Conservation (phyloP, 2,888 invertebrate genomes). For the Schizaphis graminum region DNA sequence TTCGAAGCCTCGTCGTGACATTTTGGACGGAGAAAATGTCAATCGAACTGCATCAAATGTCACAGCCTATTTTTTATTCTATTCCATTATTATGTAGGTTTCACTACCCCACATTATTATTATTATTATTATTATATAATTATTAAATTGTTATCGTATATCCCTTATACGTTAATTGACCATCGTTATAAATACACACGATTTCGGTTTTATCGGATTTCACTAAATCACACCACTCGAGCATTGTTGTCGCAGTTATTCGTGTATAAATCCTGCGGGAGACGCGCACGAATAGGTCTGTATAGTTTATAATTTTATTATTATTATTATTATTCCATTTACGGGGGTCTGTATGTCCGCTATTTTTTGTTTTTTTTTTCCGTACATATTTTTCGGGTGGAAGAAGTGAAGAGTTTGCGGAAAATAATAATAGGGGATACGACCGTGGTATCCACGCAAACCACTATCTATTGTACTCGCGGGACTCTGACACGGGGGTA, state of each 20-base stretch:
- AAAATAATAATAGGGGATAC: constrained; percentile 55
- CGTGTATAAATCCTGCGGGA: constrained; percentile 51
- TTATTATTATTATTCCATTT: constrained; percentile 28
- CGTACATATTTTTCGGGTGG: neutral
- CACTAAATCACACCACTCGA: constrained; percentile 43
- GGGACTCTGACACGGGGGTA: constrained; percentile 31
- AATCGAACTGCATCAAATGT: constrained; percentile 57
- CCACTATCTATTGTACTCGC: constrained; percentile 63
- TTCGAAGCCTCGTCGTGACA: constrained; percentile 49
- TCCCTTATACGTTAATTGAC: neutral
- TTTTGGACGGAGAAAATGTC: constrained; percentile 54
- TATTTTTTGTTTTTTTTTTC: constrained; percentile 4
- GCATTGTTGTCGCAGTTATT: constrained; percentile 50
- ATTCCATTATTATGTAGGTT: neutral
- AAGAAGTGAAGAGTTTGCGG: constrained; percentile 25
- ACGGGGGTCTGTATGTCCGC: neutral
- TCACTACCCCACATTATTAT: neutral
- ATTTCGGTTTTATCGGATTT: neutral
- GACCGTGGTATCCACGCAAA: constrained; percentile 54
- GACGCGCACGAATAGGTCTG: constrained; percentile 43
- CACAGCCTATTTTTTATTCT: constrained; percentile 16
- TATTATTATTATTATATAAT: neutral
- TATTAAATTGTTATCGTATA: constrained; percentile 12
- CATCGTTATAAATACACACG: neutral
- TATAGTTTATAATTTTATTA: constrained; percentile 38